Evolutionary conservation across 2,797 vertebrate genomes (phyloP), one percentile per base, ranked within the genome.

Genomic region (Odontamblyopus lacepedii): DNA sequence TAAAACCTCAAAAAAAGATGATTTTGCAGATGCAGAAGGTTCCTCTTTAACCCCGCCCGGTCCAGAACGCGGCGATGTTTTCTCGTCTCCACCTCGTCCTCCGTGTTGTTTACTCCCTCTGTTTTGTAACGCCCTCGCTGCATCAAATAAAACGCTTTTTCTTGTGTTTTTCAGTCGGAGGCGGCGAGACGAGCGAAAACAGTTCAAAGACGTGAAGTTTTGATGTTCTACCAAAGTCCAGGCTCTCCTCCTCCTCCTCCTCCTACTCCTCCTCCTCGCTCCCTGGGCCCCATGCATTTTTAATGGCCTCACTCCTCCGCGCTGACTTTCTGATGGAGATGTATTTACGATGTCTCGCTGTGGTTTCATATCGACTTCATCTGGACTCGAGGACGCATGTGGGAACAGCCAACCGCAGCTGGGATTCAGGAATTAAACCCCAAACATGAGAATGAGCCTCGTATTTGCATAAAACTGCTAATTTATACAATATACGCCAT

Each of bases 401-500:
- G 89, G 92, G 88, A 92, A 91, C 91, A 87, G 91, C 77, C 88
- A 92, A 85, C 85, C 90, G 90, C 92, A 94, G 92, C 92, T 92
- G 93, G 89, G 92, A 91, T 90, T 30, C 90, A 86, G 89, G 87
- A 94, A 94, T 94, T 88, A 92, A 94, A 94, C 88, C 88, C 91
- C 93, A 94, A 94, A 94, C 93, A 93, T 85, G 92, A 92, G 23
- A 94, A 91, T 70, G 85, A 87, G 88, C 78, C 83, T 27, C 23
- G 67, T 91, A 94, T 95, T 95, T 94, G 92, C 94, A 94, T 94
- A 94, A 91, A 92, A 86, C 91, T 91, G 93, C 92, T 94, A 94
- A 94, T 95, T 94, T 94, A 94, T 94, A 93, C 92, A 93, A 92
- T 92, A 93, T 93, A 84, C 73, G 83, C 69, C 83, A 92, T 93